Conservation (phyloP, 2,797 vertebrate genomes). For the Furcifer pardalis region DNA sequence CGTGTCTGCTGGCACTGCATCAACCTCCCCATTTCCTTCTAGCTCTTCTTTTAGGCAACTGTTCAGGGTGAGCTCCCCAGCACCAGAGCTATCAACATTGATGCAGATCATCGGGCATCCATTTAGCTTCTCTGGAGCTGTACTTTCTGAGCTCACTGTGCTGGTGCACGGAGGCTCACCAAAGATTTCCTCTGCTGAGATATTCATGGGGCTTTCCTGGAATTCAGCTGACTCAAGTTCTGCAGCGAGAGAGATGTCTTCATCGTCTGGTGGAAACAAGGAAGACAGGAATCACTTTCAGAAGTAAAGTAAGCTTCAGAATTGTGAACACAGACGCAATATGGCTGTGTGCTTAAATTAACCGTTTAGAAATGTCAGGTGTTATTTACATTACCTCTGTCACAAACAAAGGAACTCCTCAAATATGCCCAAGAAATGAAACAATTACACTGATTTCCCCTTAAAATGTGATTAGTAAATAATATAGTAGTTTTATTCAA, state of each 20-base stretch:
- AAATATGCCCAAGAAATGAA: not conserved
- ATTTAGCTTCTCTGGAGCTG: constrained; percentile 78
- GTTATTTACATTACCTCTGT: not conserved
- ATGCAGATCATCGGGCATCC: constrained; percentile 62
- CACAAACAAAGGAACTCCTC: not conserved
- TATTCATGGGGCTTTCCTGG: constrained; percentile 71
- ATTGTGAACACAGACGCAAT: not conserved
- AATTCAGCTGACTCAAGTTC: constrained; percentile 78
- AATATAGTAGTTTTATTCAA: not conserved
- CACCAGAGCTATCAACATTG: constrained; percentile 55
- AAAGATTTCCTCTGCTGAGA: constrained; percentile 62
- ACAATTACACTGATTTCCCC: not conserved
- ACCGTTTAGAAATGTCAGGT: not conserved
- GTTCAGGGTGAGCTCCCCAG: constrained; percentile 66
- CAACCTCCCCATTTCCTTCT: constrained; percentile 60
- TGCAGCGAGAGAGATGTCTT: constrained; percentile 88
- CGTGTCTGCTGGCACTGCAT: constrained; percentile 55
- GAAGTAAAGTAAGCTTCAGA: constrained; percentile 8
- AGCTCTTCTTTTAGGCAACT: constrained; percentile 67
- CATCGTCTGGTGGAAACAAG: constrained; percentile 85
- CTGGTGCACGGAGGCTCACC: constrained; percentile 73
- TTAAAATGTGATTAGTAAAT: not conserved
- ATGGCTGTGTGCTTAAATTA: not conserved
- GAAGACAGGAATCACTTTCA: constrained; percentile 51
- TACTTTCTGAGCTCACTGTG: constrained; percentile 76